Base-by-base conservation (phyloP, 1,140 invertebrate genomes). In the Heliothis subflexa region DNA sequence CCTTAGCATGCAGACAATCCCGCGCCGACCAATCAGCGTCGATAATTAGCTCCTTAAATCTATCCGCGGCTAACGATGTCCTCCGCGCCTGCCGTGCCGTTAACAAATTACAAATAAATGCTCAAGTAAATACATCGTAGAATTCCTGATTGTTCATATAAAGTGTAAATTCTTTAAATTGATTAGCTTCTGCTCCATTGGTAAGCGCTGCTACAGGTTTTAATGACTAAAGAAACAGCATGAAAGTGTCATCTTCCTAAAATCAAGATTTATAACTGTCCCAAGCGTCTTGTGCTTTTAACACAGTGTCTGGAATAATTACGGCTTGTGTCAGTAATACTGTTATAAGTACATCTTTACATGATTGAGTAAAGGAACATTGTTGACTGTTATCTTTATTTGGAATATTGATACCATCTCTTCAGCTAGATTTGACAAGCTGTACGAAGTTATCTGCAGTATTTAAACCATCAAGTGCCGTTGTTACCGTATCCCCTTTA, bases 1-100 rank as follows among this genome's bases (percentile, higher is more conserved):
- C 40, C 40, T 47, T 40, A 40, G 47, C 33, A 47, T 18, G 11
- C 62, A 66, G 62, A 47, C 40, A 21, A 47, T 64, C 16, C 21
- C 16, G 11, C 25, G 55, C 18, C 61, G 33, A 62, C 28, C 61
- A 62, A 62, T 62, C 61, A 59, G 28, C 28, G 9, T 14, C 47
- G n/a, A 50, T 70, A 70, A 70, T 70, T 49, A 70, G 66, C 66
- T 70, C 47, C 47, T 68, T 70, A 70, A 70, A 70, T 70, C 66
- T 70, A 50, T 13, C 16, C 64, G 16, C 21, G 4, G 33, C 66
- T 70, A 70, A 70, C 66, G 66, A 70, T 25, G 21, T 21, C 18
- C 47, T 70, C 13, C 64, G 47, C 66, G 66, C 18, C 47, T 28
- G 5, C 45, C 1, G 28, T 13, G 5, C 16, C 2, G n/a, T 66